These are phyloP conservation scores for Drosophila tani DNA, from an alignment of 1,140 invertebrate species.

Conservation along the genomic window DNA sequence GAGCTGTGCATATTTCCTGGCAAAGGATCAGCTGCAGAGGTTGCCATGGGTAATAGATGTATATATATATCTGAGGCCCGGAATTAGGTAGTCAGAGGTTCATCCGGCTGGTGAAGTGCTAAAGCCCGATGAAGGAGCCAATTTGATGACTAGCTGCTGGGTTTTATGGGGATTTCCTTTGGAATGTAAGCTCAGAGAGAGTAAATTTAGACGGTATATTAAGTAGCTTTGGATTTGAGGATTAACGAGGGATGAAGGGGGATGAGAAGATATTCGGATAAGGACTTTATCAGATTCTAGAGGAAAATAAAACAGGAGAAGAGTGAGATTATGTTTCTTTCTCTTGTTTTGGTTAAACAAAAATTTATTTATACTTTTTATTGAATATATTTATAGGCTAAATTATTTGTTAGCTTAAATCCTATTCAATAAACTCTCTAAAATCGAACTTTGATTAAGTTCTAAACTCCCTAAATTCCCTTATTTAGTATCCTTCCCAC, in stretches of 20 bases:
- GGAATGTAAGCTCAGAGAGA: neutral
- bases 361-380: no score
- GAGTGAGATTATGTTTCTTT: no score
- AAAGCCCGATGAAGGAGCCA: slow-evolving; percentile 8
- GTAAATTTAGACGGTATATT: slow-evolving; percentile 12
- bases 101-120: slow-evolving; percentile 30
- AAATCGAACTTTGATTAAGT: neutral
- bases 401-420: neutral
- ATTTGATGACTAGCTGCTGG: slow-evolving; percentile 26
- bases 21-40: slow-evolving; percentile 33
- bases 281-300: neutral
- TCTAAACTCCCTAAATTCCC: neutral
- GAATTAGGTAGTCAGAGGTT: slow-evolving; percentile 43
- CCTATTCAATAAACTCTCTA: neutral
- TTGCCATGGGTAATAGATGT: slow-evolving; percentile 23
- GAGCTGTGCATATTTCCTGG: slow-evolving; percentile 31
- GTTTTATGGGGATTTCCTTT: slow-evolving; percentile 11
- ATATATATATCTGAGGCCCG: slow-evolving; percentile 13
- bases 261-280: neutral
- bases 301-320: neutral
- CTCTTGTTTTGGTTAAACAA: no score
- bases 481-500: neutral
- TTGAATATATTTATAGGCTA: no score
- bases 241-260: neutral
- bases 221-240: slow-evolving; percentile 2